Conservation (phyloP, 1,140 invertebrate genomes). For the Heliconius himera region DNA sequence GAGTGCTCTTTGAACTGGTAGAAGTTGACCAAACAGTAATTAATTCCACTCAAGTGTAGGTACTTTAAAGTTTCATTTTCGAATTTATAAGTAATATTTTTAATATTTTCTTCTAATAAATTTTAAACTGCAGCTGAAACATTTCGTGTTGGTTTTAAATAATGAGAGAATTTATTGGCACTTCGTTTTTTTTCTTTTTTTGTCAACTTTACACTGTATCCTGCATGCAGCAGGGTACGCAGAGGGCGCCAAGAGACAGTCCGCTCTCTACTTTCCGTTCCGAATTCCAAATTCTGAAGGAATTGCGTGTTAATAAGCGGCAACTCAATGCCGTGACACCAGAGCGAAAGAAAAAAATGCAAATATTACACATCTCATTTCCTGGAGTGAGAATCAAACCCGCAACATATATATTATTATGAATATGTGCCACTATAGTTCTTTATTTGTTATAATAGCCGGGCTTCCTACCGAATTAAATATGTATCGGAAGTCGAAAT, state of each 20-base stretch:
- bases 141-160: neutral
- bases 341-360: too few species aligned
- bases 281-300: too few species aligned
- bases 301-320: too few species aligned
- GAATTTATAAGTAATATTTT: neutral
- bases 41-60: neutral
- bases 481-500: neutral
- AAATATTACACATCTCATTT: too few species aligned
- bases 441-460: neutral
- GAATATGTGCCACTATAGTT: too few species aligned
- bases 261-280: too few species aligned
- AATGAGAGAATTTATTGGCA: neutral
- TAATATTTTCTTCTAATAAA: neutral
- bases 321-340: too few species aligned
- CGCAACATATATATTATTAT: neutral
- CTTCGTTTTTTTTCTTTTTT: neutral
- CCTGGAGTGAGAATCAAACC: too few species aligned
- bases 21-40: neutral
- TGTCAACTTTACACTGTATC: too few species aligned
- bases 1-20: neutral
- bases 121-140: neutral
- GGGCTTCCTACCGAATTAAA: neutral
- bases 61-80: neutral
- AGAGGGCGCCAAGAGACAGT: too few species aligned
- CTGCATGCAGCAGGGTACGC: too few species aligned